phyloP scores from a whole-genome alignment of 2,113 vertebrate species.

The Speoplatyrhinus poulsoni region DNA sequence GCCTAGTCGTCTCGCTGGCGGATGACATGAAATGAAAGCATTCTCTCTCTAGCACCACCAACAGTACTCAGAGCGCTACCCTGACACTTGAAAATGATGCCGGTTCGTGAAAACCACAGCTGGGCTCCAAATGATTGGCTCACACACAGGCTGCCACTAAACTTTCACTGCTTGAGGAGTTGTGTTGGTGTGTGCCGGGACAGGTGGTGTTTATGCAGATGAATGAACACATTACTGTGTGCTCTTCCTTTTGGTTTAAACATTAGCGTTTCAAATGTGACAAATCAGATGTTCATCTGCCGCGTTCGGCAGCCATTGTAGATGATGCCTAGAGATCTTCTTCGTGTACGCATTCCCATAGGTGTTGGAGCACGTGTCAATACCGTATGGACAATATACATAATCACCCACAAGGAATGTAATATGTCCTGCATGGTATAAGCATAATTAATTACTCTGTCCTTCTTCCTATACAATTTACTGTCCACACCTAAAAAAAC shows the following conservation, averaged over 20 bases:
- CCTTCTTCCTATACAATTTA: too few relatives aligned
- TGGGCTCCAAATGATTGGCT: conserved; percentile 76
- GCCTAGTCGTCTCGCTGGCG: conserved; percentile 72
- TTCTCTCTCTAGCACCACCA: conserved; percentile 70
- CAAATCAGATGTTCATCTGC: conserved; percentile 99
- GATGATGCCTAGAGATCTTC: conserved; percentile 55
- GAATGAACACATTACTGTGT: conserved; percentile 96
- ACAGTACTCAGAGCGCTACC: conserved; percentile 67
- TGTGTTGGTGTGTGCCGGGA: conserved; percentile 81
- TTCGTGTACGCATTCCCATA: conserved; percentile 44
- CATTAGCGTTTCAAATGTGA: conserved; percentile 99
- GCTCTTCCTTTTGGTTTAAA: conserved; percentile 99
- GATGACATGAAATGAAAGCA: conserved; percentile 80
- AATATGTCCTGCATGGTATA: too few relatives aligned
- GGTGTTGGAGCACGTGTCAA: conserved; percentile 45
- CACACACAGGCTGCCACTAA: conserved; percentile 76
- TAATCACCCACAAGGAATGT: conserved; percentile 12
- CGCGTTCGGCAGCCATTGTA: conserved; percentile 77
- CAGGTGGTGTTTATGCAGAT: conserved; percentile 99
- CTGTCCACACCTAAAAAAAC: conserved; percentile 19
- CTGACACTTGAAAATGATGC: conserved; percentile 78
- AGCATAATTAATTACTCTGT: too few relatives aligned
- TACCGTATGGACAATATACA: conserved; percentile 41
- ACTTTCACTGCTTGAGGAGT: conserved; percentile 89
- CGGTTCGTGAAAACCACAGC: conserved; percentile 72